Evolutionary conservation across 1,140 invertebrate species (phyloP), one percentile per base, ranked within the genome.

Genomic region (Nasonia vitripennis): DNA sequence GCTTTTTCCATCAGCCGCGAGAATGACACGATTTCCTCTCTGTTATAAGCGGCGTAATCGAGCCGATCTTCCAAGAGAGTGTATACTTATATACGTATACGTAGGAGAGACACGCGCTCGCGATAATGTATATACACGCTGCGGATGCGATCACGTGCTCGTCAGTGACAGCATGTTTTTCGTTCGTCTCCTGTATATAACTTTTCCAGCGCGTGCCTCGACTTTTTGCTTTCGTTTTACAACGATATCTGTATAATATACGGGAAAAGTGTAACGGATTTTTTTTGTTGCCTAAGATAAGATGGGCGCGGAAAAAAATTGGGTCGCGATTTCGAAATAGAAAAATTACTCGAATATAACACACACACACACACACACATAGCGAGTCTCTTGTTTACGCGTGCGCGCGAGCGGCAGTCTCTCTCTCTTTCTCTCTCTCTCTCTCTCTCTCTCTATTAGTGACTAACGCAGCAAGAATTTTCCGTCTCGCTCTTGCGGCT

Each of bases 391-490:
- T 41, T 75, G 41, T 45, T 55, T 62, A 78, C 51, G 73, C 37
- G 34, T 23, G 20, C 27, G 23, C 27, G 27, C 27, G 11, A 12
- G 67, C 7, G 23, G 31, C 27, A n/a, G 11, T 1, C 27, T 27
- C 27, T 27, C 27, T 27, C 27, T 27, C 27, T 27, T 0, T 27
- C 27, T 27, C 27, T 27, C 27, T 27, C 27, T 27, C 27, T 27
- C 27, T 27, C 27, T 27, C 27, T 27, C 27, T 37, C 27, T 37
- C 70, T 73, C 27, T 73, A 73, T 62, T 62, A 75, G 7, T 84
- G 74, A 84, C 75, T 84, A 84, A 84, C 51, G 62, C 74, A 23
- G 37, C 6, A 27, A 27, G 75, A 84, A 84, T 78, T 78, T 37
- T 78, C 48, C 73, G 17, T 81, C 37, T 51, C 23, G 75, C 31